phyloP scores from a whole-genome alignment of 2,113 vertebrate species.

The Syngnathoides biaculeatus region DNA sequence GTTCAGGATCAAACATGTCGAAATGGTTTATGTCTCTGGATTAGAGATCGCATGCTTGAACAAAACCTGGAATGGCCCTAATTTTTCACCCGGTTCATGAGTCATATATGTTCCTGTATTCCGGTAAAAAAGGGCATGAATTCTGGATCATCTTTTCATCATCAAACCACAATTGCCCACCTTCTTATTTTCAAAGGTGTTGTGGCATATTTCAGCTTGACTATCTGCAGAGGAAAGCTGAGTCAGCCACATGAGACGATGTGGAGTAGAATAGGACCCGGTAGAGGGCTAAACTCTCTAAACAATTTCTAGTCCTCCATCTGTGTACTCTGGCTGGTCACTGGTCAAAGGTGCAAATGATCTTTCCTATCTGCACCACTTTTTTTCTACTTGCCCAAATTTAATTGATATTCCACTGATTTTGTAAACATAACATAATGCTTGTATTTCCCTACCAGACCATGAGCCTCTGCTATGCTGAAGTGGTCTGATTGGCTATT shows the following conservation, averaged over 20 bases:
- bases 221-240: not conserved
- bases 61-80: conserved; percentile 13
- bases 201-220: not conserved
- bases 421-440: not conserved
- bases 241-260: not conserved
- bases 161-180: conserved; percentile 1
- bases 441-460: not conserved
- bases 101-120: conserved; percentile 24
- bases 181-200: not conserved
- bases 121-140: conserved; percentile 21
- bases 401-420: not conserved
- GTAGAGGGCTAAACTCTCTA: not conserved
- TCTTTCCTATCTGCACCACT: not conserved
- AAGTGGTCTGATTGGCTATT: conserved; percentile 37
- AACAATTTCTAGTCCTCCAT: not conserved
- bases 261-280: not conserved
- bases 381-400: not conserved
- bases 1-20: conserved; percentile 62
- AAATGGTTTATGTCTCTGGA: conserved; percentile 30
- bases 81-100: conserved; percentile 23
- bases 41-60: conserved; percentile 25
- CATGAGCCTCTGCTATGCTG: not conserved
- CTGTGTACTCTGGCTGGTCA: not conserved
- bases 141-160: conserved; percentile 22
- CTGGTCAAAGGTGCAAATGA: not conserved